A percentile compares a stretch with the other conserved stretches of the same genome.
phyloP scores from a whole-genome alignment of 2,113 vertebrate genomes.

The Colistium nudipinnis region DNA sequence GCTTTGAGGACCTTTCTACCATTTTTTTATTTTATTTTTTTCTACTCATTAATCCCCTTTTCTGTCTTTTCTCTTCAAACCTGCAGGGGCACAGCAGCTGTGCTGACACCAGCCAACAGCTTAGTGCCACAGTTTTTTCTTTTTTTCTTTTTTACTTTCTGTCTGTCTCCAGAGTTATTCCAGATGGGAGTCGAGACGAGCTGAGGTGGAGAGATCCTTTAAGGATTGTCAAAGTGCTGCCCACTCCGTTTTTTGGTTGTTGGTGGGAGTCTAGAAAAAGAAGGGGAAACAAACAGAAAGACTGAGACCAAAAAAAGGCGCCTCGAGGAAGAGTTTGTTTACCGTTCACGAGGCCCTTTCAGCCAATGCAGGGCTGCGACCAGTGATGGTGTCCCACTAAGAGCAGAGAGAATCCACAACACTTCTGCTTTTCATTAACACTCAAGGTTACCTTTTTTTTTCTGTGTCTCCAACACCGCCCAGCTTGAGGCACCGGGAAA shows the following conservation, averaged over 20 bases:
- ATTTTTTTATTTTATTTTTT: too few relatives aligned
- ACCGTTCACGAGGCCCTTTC: conserved; percentile 28
- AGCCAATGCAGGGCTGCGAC: conserved; percentile 21
- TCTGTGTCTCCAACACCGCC: conserved; percentile 41
- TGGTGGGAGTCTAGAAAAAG: conserved; percentile 1
- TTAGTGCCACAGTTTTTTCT: conserved; percentile 8
- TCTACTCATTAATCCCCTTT: neutral
- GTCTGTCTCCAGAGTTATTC: conserved; percentile 40
- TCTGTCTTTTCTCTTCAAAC: conserved; percentile 16
- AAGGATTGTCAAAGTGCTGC: conserved; percentile 29
- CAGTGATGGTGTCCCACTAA: conserved; percentile 33
- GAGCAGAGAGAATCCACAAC: conserved; percentile 29
- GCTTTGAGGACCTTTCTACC: neutral
- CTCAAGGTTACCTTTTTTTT: conserved; percentile 48
- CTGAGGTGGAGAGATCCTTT: conserved; percentile 44
- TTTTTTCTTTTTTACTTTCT: neutral
- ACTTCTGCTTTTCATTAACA: conserved; percentile 66
- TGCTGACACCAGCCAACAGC: neutral
- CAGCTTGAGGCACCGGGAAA: conserved; percentile 52
- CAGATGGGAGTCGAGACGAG: conserved; percentile 55
- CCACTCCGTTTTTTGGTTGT: conserved; percentile 5
- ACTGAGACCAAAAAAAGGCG: neutral
- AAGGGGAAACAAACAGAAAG: conserved; percentile 1
- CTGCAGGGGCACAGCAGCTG: conserved; percentile 45
- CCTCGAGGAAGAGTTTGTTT: conserved; percentile 22